Base-by-base conservation (phyloP, 2,888 invertebrate species). In the Steinernema hermaphroditum region DNA sequence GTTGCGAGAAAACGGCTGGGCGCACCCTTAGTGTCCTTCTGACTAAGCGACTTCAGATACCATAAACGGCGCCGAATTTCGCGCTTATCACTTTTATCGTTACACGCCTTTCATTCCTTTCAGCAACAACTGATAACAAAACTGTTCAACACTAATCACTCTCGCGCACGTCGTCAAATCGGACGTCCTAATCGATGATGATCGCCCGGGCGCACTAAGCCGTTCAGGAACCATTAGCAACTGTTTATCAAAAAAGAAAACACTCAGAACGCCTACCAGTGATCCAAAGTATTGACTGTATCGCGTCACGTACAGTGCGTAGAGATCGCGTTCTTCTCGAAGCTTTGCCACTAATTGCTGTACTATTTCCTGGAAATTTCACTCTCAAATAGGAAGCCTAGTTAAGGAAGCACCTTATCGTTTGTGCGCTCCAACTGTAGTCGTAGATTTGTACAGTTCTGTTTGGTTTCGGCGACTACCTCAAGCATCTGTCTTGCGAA, bases 21-120 rank as follows among this genome's bases (percentile, higher is more conserved):
- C 32, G 34, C 62, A 32, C 27, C 62, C 37, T 37, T 37, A 37
- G 6, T 37, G 37, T 62, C 24, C 62, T 27, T 29, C 62, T 29
- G 62, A 32, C 14, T 29, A 62, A 32, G 29, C 29, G 29, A 62
- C 62, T 62, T 34, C 62, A 62, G 62, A 29, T 62, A 62, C 62
- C 34, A 62, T 34, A 62, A 62, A 62, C 32, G 19, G 62, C 62
- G 62, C 62, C 62, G 50, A 62, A 62, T 29, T 62, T 62, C 62
- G 62, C 62, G 62, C 62, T 62, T 62, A 62, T 62, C 62, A 62
- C 62, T 62, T 62, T 4, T 62, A 62, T 62, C 62, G 34, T 29
- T 27, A 62, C 29, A 29, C 62, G 62, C 62, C 62, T 62, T 62
- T 62, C 62, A 62, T 62, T 62, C 62, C 62, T 8, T 62, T 62